Conservation (phyloP, 1,140 invertebrate genomes). For the fruit fly (Drosophila melanogaster) region DNA sequence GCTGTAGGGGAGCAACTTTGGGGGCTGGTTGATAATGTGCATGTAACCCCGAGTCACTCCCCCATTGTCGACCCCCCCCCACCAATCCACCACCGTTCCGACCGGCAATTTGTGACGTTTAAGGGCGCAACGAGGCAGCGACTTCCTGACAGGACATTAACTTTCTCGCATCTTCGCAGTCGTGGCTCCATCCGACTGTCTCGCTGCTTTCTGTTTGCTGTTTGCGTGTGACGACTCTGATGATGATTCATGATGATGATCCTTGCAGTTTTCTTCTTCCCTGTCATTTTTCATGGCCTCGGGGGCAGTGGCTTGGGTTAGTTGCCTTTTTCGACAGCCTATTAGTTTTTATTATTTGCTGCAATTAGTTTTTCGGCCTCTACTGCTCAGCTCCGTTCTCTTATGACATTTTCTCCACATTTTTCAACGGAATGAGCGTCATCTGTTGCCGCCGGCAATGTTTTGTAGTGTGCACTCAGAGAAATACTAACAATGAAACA, state of each 20-base stretch:
- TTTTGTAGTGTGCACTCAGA: conserved; percentile 4
- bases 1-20: conserved; percentile 26
- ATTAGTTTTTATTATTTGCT: conserved; percentile 83
- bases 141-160: conserved; percentile 82
- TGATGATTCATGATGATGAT: conserved; percentile 83
- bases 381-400: conserved; percentile 21
- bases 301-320: conserved; percentile 15
- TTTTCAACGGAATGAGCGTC: conserved; percentile 77
- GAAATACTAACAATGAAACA: neutral
- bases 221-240: conserved; percentile 62
- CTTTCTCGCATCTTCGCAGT: conserved; percentile 58
- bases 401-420: conserved; percentile 77
- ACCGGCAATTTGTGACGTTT: conserved; percentile 78
- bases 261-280: conserved; percentile 61
- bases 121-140: conserved; percentile 75
- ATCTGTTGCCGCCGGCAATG: conserved; percentile 69
- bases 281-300: conserved; percentile 73
- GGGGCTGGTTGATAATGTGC: conserved; percentile 60
- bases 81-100: conserved; percentile 11
- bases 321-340: conserved; percentile 73
- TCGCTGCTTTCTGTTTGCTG: conserved; percentile 33
- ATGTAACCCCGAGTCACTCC: conserved; percentile 37
- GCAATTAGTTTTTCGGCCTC: conserved; percentile 73
- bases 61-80: neutral
- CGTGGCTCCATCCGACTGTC: conserved; percentile 36